Base-by-base conservation (phyloP, 2,113 vertebrate genomes). In the Scartelaos histophorus region DNA sequence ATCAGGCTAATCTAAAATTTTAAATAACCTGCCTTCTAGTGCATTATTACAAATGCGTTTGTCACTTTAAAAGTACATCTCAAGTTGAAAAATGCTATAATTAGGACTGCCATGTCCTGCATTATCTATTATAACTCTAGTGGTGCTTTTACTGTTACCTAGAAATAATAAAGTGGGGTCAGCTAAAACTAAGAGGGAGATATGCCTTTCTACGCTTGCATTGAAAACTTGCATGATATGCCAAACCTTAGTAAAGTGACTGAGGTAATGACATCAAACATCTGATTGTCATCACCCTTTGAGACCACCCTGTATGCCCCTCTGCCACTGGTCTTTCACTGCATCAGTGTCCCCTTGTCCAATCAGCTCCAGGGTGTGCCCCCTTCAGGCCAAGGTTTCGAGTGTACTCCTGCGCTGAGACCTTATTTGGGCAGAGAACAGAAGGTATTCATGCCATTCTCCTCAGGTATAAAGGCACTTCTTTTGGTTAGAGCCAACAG, bases 11-110 rank as follows among this genome's bases (percentile, higher is more conserved):
- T 91, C 87, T 94, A 93, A 93, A 92, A 86, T 90, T 91, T 93
- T 94, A 93, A 95, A 95, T 94, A 95, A 95, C 95, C 95, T 95
- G 95, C 94, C 93, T 95, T 93, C 94, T 92, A 95, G 92, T 95
- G 95, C 94, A 94, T 95, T 94, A 92, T 92, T 89, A 92, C 92
- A 93, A 95, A 95, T 94, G 93, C 94, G 92, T 91, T 93, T 90
- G 93, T 95, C 71, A 54, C 75, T 87, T 95, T 92, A 95, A 96
- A 96, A 95, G 92, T 95, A 93, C 82, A 84, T 91, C 92, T 94
- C 94, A 94, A 94, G 88, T 89, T 90, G 88, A 85, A 82, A 85
- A 85, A 93, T 86, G 86, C 88, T 89, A 79, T 80, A 88, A 85
- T 72, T 83, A 87, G 82, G 87, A 90, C 80, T 80, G 88, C 85